These are phyloP conservation scores for Drosophila elegans DNA, from an alignment of 1,140 invertebrate species.

Conservation along the genomic window DNA sequence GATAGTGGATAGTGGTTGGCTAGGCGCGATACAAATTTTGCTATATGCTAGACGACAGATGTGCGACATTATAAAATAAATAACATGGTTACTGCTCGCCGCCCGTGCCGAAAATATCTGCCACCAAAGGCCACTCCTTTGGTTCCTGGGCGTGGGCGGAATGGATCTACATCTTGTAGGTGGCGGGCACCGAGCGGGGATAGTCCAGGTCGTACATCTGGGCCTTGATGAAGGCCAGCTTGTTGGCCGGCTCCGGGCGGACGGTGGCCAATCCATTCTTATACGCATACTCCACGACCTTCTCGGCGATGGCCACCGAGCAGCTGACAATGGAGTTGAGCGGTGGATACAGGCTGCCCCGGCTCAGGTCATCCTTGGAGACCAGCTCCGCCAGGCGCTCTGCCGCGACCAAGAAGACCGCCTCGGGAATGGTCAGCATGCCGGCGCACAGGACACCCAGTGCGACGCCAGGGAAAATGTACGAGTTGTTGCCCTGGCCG, in stretches of 20 bases:
- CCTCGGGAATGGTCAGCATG: constrained; percentile 94
- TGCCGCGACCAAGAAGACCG: constrained; percentile 95
- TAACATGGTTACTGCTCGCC: constrained; percentile 65
- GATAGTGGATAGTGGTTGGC: constrained; percentile 20
- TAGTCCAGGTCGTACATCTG: constrained; percentile 93
- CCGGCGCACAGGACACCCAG: constrained; percentile 93
- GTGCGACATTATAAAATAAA: constrained; percentile 72
- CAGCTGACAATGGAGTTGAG: constrained; percentile 94
- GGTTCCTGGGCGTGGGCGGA: constrained; percentile 31
- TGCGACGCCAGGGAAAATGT: constrained; percentile 97
- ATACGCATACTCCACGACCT: constrained; percentile 95
- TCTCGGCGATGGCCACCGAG: constrained; percentile 94
- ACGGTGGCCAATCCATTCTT: constrained; percentile 92
- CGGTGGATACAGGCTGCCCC: constrained; percentile 98
- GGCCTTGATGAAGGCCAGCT: constrained; percentile 90
- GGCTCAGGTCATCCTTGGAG: constrained; percentile 91
- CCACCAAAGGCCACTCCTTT: constrained; percentile 31
- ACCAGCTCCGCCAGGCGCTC: constrained; percentile 94
- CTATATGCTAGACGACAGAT: constrained; percentile 47
- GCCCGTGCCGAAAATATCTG: constrained; percentile 28
- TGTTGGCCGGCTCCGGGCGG: constrained; percentile 91
- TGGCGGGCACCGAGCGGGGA: constrained; percentile 87
- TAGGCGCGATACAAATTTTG: constrained; percentile 36
- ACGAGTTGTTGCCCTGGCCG: constrained; percentile 98
- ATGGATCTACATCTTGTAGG: constrained; percentile 67